A percentile compares a stretch with the other conserved stretches of the same genome.
These are phyloP conservation scores for Aplocera efformata DNA, from an alignment of 2,888 invertebrate genomes.

Conservation along the genomic window DNA sequence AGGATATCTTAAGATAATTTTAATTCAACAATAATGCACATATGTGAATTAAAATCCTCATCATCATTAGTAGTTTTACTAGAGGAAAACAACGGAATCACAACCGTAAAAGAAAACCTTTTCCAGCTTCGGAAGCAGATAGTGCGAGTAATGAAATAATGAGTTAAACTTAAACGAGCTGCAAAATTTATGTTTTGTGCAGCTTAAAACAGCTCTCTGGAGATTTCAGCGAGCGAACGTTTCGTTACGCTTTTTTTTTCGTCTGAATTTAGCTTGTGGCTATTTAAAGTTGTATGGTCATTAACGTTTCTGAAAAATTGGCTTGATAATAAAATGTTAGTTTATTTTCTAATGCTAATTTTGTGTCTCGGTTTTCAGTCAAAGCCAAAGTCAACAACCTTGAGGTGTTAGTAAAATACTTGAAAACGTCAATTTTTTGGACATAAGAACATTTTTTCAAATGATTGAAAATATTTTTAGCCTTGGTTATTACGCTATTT, in stretches of 20 bases:
- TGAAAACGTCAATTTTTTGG: no score
- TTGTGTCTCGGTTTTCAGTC: no score
- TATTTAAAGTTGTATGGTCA: slow-evolving; percentile 46
- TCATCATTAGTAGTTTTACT: background rate
- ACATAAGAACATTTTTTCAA: no score
- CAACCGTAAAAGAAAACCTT: slow-evolving; percentile 20
- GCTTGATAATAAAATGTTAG: background rate
- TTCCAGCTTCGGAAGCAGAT: slow-evolving; percentile 44
- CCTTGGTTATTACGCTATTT: no score
- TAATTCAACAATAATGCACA: no score
- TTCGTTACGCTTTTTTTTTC: slow-evolving; percentile 60
- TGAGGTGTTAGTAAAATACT: no score
- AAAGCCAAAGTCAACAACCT: no score
- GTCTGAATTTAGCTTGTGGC: slow-evolving; percentile 58
- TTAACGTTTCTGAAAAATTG: slow-evolving; percentile 19
- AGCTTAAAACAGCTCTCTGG: slow-evolving; percentile 71
- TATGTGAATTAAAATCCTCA: no score
- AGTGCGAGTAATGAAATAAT: slow-evolving; percentile 72
- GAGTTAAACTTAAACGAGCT: slow-evolving; percentile 74
- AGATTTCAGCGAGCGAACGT: slow-evolving; percentile 67
- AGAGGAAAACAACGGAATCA: slow-evolving; percentile 22
- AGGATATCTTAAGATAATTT: no score
- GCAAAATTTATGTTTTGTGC: slow-evolving; percentile 74
- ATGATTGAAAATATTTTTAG: no score
- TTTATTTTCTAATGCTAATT: no score